Evolutionary conservation across 2,797 vertebrate genomes (phyloP), one percentile per base, ranked within the genome.

Genomic region (Sarcophilus harrisii): DNA sequence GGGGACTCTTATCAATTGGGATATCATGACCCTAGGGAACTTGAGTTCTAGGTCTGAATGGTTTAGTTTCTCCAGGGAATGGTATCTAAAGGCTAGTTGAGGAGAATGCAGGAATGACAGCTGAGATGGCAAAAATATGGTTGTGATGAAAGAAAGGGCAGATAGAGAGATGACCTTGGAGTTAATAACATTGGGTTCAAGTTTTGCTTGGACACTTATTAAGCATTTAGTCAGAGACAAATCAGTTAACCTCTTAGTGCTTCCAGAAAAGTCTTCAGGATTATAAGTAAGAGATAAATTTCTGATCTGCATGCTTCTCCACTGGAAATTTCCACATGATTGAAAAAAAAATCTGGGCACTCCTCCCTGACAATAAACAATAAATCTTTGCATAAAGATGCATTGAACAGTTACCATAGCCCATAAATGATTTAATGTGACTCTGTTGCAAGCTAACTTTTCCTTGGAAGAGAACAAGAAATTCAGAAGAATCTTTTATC

Each of bases 391-490:
- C 38, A 87, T 38, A 24, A 81, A 81, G 73, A 87, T 87, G 18
- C 90, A 95, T 90, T 96, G 96, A 93, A 93, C 90, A 94, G 92
- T 0, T 4, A 87, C 0, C 1, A 60, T n/a, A 58, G 93, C 29
- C 90, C 45, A 10, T 30, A 54, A 55, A 38, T 93, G 91, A 81
- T 91, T 93, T 59, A 91, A 66, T 59, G 21, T 8, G 89, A 57
- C 14, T 55, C 10, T 89, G 92, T 96, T 55, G 45, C 2, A 3
- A 94, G 90, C 91, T 92, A 66, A 91, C 30, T 5, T 1, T 62
- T 89, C 38, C 24, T n/a, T 10, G 57, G 89, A 57, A 81, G 93
- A 18, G 92, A 87, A 60, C 45, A 54, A 9, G 73, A 90, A 2
- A 18, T 38, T 93, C 12, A 0, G 58, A 96, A 94, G 93, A n/a